These are phyloP conservation scores for Trichogramma pretiosum DNA, from an alignment of 1,140 invertebrate genomes.

Conservation along the genomic window DNA sequence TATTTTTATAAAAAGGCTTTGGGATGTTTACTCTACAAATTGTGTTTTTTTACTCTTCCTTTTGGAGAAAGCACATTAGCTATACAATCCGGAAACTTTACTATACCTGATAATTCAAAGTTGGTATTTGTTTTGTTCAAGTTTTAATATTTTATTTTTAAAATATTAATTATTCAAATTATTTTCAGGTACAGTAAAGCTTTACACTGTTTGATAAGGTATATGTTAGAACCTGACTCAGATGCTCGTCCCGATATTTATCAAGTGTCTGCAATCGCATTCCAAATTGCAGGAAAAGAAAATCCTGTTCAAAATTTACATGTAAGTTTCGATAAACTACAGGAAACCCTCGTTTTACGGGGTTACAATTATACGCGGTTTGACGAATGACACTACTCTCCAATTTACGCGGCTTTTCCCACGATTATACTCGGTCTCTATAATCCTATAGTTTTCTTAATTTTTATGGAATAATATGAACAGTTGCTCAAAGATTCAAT, in stretches of 20 bases:
- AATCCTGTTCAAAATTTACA: constrained; percentile 77
- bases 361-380: too few relatives aligned
- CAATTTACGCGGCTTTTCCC: too few relatives aligned
- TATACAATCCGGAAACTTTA: constrained; percentile 85
- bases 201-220: constrained; percentile 53
- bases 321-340: too few relatives aligned
- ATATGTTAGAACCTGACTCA: constrained; percentile 76
- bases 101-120: constrained; percentile 74
- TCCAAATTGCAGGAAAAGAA: constrained; percentile 62
- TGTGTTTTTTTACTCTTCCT: constrained; percentile 86
- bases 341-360: too few relatives aligned
- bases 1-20: constrained; percentile 68
- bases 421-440: too few relatives aligned
- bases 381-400: too few relatives aligned
- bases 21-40: constrained; percentile 83
- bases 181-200: constrained; percentile 36
- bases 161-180: constrained; percentile 10
- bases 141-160: constrained; percentile 17
- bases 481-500: too few relatives aligned
- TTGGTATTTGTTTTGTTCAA: constrained; percentile 42
- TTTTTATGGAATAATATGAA: too few relatives aligned
- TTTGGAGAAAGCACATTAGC: constrained; percentile 91
- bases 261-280: constrained; percentile 76
- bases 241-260: constrained; percentile 81
- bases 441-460: too few relatives aligned